Conservation (phyloP, 2,888 invertebrate genomes). For the Heteromyza rotundicornis region DNA sequence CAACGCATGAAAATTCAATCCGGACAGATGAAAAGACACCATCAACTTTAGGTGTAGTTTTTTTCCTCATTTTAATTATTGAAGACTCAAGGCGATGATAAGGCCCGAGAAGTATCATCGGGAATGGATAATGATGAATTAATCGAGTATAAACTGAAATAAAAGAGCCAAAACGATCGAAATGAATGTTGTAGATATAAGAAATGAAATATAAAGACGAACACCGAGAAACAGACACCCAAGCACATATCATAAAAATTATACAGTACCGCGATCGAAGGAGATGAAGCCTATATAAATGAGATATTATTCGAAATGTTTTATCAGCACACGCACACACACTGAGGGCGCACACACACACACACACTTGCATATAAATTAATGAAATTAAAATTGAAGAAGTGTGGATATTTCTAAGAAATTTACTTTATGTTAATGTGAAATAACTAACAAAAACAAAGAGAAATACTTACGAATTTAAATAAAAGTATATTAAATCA, state of each 20-base stretch:
- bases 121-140: conserved; percentile 51
- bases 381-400: conserved; percentile 12
- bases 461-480: conserved; percentile 14
- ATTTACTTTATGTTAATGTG: conserved; percentile 46
- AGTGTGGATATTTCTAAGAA: conserved; percentile 41
- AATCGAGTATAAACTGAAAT: conserved; percentile 51
- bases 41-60: background rate
- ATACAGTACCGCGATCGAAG: conserved; percentile 38
- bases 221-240: conserved; percentile 33
- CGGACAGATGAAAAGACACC: too few species aligned
- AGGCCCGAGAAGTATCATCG: background rate
- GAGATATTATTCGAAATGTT: background rate
- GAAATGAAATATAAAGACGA: conserved; percentile 23
- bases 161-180: conserved; percentile 26
- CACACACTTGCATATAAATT: background rate
- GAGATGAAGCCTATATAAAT: too few species aligned
- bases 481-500: conserved; percentile 36
- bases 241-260: conserved; percentile 52
- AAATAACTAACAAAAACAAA: too few species aligned
- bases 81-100: background rate
- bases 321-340: background rate
- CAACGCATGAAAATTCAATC: too few species aligned
- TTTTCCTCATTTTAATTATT: background rate
- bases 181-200: too few species aligned
- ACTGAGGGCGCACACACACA: background rate